phyloP scores from a whole-genome alignment of 2,888 invertebrate genomes.

The Xestia xanthographa region DNA sequence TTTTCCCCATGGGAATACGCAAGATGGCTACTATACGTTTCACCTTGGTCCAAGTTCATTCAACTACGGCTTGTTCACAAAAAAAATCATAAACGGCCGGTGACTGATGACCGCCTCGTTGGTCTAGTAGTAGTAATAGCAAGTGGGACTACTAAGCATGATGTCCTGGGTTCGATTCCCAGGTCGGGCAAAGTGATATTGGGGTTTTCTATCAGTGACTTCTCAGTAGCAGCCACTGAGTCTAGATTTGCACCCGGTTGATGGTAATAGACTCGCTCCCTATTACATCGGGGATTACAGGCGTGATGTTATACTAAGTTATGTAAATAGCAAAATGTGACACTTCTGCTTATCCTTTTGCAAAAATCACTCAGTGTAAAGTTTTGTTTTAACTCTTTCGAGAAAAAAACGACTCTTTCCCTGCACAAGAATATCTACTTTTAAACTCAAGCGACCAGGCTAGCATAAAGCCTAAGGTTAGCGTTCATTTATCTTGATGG shows the following conservation, averaged over 20 bases:
- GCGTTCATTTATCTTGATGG: slow-evolving; percentile 59
- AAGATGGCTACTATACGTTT: background rate
- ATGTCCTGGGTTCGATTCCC: too few species aligned
- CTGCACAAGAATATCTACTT: background rate
- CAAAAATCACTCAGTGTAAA: background rate
- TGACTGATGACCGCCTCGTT: too few species aligned
- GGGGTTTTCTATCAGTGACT: too few species aligned
- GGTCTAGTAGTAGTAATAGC: too few species aligned
- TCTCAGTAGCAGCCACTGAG: too few species aligned
- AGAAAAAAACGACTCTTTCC: background rate
- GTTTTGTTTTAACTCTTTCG: background rate
- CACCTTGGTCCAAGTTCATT: background rate
- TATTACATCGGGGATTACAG: too few species aligned
- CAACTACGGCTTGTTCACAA: background rate
- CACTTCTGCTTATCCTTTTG: background rate
- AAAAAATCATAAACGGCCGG: background rate
- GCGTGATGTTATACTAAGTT: too few species aligned
- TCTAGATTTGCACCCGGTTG: too few species aligned
- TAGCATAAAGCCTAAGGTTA: slow-evolving; percentile 53
- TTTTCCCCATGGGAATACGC: background rate
- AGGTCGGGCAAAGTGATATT: too few species aligned
- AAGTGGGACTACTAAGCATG: too few species aligned
- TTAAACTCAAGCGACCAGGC: slow-evolving; percentile 25
- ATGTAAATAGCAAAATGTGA: too few species aligned
- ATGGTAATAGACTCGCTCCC: too few species aligned